These are phyloP conservation scores for Leptopilina clavipes DNA, from an alignment of 1,140 invertebrate species.

Conservation along the genomic window DNA sequence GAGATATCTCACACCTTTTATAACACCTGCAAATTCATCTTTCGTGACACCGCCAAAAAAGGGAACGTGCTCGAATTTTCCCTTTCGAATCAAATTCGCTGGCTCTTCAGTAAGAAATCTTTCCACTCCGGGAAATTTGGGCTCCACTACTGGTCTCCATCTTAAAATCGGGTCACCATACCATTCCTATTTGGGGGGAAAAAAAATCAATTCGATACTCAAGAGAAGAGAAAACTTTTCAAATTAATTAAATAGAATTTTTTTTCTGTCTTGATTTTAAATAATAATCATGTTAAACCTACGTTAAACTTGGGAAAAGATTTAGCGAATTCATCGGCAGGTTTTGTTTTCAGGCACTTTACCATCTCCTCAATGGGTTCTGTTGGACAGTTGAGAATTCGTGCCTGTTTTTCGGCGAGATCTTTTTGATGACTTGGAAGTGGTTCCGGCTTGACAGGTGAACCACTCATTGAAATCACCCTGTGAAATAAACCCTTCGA, in stretches of 20 bases:
- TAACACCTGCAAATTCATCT: conserved; percentile 78
- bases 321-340: conserved; percentile 41
- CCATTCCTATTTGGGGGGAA: conserved; percentile 72
- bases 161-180: conserved; percentile 77
- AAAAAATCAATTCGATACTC: not conserved
- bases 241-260: no score
- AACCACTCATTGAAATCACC: conserved; percentile 78
- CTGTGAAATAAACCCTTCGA: conserved; percentile 69
- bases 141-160: conserved; percentile 80
- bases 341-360: conserved; percentile 76
- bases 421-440: conserved; percentile 74
- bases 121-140: conserved; percentile 77
- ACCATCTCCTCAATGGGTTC: conserved; percentile 75
- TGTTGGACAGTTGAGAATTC: conserved; percentile 79
- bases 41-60: conserved; percentile 79
- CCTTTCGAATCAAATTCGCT: conserved; percentile 73
- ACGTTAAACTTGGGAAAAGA: conserved; percentile 43
- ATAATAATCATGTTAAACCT: not conserved
- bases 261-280: not conserved
- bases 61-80: conserved; percentile 78
- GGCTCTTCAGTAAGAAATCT: conserved; percentile 79
- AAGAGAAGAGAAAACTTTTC: no score
- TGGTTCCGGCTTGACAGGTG: conserved; percentile 78
- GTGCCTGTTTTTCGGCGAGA: conserved; percentile 79
- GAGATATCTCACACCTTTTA: conserved; percentile 41